These are phyloP conservation scores for Cantharis rufa DNA, from an alignment of 2,888 invertebrate genomes.

Conservation along the genomic window DNA sequence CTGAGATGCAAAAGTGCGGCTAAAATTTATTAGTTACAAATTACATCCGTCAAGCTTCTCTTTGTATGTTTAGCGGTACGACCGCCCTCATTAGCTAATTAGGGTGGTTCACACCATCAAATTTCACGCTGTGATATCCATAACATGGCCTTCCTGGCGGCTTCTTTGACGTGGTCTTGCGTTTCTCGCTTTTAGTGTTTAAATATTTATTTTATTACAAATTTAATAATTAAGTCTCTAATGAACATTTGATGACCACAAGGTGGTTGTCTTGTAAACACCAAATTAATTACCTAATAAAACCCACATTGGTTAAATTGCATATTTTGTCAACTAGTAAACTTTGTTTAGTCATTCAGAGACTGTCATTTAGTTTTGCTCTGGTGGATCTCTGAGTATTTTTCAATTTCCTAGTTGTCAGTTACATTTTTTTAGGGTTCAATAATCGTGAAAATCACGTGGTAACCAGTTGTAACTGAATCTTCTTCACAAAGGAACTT, in stretches of 20 bases:
- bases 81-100: conserved; percentile 44
- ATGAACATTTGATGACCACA: not conserved
- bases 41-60: not conserved
- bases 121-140: conserved; percentile 42
- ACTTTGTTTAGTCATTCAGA: not conserved
- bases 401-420: not conserved
- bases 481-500: too few relatives aligned
- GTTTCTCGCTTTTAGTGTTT: conserved; percentile 13
- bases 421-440: not conserved
- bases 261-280: not conserved
- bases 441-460: not conserved
- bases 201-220: not conserved
- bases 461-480: not conserved
- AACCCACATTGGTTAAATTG: not conserved
- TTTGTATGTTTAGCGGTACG: not conserved
- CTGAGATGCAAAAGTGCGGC: not conserved
- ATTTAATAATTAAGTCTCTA: not conserved
- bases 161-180: conserved; percentile 28
- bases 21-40: not conserved
- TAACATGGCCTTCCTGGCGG: conserved; percentile 33
- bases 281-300: not conserved
- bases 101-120: conserved; percentile 44
- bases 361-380: not conserved
- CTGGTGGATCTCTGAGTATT: not conserved
- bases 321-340: not conserved